phyloP scores from a whole-genome alignment of 1,140 invertebrate genomes.

The Apis laboriosa region DNA sequence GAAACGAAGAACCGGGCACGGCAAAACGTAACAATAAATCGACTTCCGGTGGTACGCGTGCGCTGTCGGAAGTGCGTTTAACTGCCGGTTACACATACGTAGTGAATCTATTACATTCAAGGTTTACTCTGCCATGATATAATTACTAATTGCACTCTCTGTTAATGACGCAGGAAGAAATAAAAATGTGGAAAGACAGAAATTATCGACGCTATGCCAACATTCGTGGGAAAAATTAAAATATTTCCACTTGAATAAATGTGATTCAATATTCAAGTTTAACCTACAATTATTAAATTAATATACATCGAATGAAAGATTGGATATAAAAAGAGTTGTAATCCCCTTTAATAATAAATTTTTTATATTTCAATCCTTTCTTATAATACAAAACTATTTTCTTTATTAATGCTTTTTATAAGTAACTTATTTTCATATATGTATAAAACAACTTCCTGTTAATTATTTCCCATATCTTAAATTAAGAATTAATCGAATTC shows the following conservation, averaged over 20 bases:
- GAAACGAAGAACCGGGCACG: slow-evolving; percentile 43
- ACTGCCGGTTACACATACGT: slow-evolving; percentile 24
- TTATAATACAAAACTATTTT: no score
- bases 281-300: no score
- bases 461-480: no score
- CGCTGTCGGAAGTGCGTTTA: slow-evolving; percentile 45
- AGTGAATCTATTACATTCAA: not conserved
- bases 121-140: slow-evolving; percentile 8
- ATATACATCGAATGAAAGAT: no score
- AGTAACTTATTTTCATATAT: no score
- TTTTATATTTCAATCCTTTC: no score
- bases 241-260: not conserved
- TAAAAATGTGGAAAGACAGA: not conserved
- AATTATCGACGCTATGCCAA: not conserved
- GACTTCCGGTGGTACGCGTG: slow-evolving; percentile 49
- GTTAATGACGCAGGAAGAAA: not conserved
- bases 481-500: no score
- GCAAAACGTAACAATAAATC: slow-evolving; percentile 50
- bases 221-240: not conserved
- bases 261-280: no score
- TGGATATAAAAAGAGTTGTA: no score
- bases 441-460: no score
- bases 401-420: no score
- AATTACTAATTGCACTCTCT: slow-evolving; percentile 3
- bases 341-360: no score